Evolutionary conservation across 2,888 invertebrate genomes (phyloP), one percentile per base, ranked within the genome.

Genomic region (Oscheius myriophilus): DNA sequence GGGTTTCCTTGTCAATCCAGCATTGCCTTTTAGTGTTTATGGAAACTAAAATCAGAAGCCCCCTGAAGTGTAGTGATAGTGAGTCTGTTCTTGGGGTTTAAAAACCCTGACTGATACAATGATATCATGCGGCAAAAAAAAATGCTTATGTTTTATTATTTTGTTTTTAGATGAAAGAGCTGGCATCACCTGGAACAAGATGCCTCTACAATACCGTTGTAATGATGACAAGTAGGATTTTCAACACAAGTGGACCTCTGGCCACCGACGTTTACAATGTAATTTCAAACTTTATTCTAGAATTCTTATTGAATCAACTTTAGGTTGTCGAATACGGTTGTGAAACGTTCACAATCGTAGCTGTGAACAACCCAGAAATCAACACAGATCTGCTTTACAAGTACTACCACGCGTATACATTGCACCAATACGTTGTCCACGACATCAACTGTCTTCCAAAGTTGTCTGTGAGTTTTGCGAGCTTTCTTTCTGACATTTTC

Each of bases 121-220:
- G n/a, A n/a, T n/a, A n/a, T n/a, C n/a, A n/a, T n/a, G n/a, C n/a
- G n/a, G n/a, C n/a, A n/a, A n/a, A n/a, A n/a, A n/a, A n/a, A n/a
- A n/a, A n/a, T n/a, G n/a, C n/a, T n/a, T n/a, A n/a, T n/a, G n/a
- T n/a, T n/a, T n/a, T n/a, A n/a, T n/a, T n/a, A n/a, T n/a, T n/a
- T n/a, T n/a, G n/a, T n/a, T 59, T 45, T 33, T 25, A 58, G 64
- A 41, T 39, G n/a, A 68, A 68, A 54, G 41, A 51, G 18, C 41
- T 68, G 7, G 39, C 62, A 9, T 18, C 23, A 12, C 9, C n/a
- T 42, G 18, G 11, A 18, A 45, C 9, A 26, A 64, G 39, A 14
- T 78, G 80, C 55, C 71, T 77, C 14, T 80, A 75, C 67, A 80
- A 80, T 42, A 75, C 73, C 23, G 74, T 73, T 11, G 70, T 80